These are phyloP conservation scores for Cataglyphis cursor DNA, from an alignment of 2,888 invertebrate genomes.

Conservation along the genomic window DNA sequence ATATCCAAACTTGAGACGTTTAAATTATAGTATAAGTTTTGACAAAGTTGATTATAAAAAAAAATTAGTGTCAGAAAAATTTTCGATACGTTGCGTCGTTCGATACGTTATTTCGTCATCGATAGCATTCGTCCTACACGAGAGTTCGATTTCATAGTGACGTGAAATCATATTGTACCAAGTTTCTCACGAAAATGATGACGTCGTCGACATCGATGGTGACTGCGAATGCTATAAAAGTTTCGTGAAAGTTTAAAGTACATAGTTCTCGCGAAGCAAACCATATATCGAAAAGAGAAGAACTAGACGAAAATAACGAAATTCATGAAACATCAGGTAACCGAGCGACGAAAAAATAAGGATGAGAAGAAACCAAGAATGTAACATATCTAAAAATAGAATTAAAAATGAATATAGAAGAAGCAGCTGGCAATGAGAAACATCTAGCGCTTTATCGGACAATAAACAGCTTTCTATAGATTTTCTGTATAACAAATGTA, in stretches of 20 bases:
- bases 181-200: conserved; percentile 54
- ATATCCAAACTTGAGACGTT: background rate
- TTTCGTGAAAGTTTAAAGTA: conserved; percentile 54
- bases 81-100: background rate
- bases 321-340: conserved; percentile 43
- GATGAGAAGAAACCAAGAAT: conserved; percentile 14
- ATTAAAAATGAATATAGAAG: conserved; percentile 34
- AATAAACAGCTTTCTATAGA: background rate
- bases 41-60: background rate
- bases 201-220: conserved; percentile 7
- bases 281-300: background rate
- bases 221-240: conserved; percentile 48
- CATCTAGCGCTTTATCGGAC: conserved; percentile 6
- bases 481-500: background rate
- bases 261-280: conserved; percentile 43
- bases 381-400: conserved; percentile 34
- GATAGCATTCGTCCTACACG: background rate
- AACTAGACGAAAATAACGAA: conserved; percentile 29
- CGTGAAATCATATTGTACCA: conserved; percentile 43
- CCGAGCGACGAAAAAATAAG: conserved; percentile 1
- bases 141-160: conserved; percentile 28
- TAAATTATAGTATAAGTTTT: background rate
- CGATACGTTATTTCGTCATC: background rate
- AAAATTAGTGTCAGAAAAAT: background rate
- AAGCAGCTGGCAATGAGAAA: conserved; percentile 13